These are phyloP conservation scores for Ophion ventricosus DNA, from an alignment of 2,888 invertebrate species.

Conservation along the genomic window DNA sequence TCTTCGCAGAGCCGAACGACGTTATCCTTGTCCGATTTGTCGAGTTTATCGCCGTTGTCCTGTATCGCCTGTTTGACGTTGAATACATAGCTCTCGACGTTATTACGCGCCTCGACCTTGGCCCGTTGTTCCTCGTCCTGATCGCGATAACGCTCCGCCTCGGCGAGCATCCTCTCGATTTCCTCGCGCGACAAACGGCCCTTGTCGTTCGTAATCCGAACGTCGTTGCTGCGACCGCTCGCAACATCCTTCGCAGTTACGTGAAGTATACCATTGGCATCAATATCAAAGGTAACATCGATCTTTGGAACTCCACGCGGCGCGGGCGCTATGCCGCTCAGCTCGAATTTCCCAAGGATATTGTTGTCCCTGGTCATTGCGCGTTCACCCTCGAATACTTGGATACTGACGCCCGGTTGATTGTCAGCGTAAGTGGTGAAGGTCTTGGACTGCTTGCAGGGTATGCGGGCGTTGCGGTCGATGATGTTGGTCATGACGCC, in stretches of 20 bases:
- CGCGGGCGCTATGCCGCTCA: slow-evolving; percentile 89
- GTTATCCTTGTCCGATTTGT: slow-evolving; percentile 80
- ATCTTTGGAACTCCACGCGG: slow-evolving; percentile 88
- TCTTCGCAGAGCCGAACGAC: slow-evolving; percentile 85
- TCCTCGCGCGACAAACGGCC: slow-evolving; percentile 91
- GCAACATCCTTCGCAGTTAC: slow-evolving; percentile 85
- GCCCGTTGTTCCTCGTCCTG: slow-evolving; percentile 89
- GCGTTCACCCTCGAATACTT: slow-evolving; percentile 88
- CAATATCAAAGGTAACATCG: slow-evolving; percentile 89
- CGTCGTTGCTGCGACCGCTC: slow-evolving; percentile 89
- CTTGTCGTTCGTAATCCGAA: slow-evolving; percentile 92
- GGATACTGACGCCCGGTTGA: slow-evolving; percentile 86
- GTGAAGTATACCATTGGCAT: slow-evolving; percentile 89
- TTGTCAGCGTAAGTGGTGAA: slow-evolving; percentile 89
- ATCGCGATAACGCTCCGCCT: slow-evolving; percentile 89
- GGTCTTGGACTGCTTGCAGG: slow-evolving; percentile 85
- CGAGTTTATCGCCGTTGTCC: slow-evolving; percentile 87
- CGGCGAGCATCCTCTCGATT: slow-evolving; percentile 90
- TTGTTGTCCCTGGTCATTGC: slow-evolving; percentile 92
- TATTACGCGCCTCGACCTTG: slow-evolving; percentile 88
- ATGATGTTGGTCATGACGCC: slow-evolving; percentile 89
- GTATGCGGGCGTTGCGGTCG: slow-evolving; percentile 85
- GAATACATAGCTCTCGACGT: slow-evolving; percentile 89
- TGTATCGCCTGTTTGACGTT: slow-evolving; percentile 88
- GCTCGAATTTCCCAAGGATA: slow-evolving; percentile 86